Evolutionary conservation across 2,113 vertebrate species (phyloP), one percentile per base, ranked within the genome.

Genomic region (Pterocles orientalis): DNA sequence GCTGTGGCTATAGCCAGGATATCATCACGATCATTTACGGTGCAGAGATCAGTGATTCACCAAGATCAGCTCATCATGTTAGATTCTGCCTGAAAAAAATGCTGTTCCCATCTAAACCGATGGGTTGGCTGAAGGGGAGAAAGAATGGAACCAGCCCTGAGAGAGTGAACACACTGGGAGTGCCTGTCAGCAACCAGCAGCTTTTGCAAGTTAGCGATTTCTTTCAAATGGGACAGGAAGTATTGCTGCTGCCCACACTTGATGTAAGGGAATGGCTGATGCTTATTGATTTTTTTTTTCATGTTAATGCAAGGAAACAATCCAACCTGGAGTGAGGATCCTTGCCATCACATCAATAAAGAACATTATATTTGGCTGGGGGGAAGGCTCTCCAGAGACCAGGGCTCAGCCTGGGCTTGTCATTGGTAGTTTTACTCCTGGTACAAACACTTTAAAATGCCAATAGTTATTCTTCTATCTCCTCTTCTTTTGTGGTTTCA

Each of bases 391-490:
- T 86, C 82, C 69, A 81, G 88, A 71, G 90, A 90, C 34, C 51
- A 82, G 47, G 33, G 58, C 87, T 95, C 87, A 92, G 60, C 60
- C 72, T 72, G 77, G 78, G 33, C 70, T 94, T 93, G 72, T 88
- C 92, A 78, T 68, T 56, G 33, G 15, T 57, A 72, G 48, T 79
- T 97, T 79, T 53, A 69, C 25, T 76, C 24, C 61, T 77, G 39
- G 33, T 54, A 65, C 61, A 65, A 57, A 72, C 50, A 57, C n/a
- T 86, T 86, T 6, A 75, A 93, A 79, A 92, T 85, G 91, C 77
- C 94, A 79, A 72, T 43, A 94, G 45, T 50, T 88, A 57, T 71
- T 95, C 69, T 84, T 84, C 20, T 92, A 33, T 34, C 39, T 73
- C 41, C 25, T 64, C 84, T 91, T 69, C 73, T 95, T 92, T 82